Evolutionary conservation across 92 coral and sea anemone genomes (phyloP), one percentile per base, ranked within the genome.

Genomic region (Heteractis magnifica): DNA sequence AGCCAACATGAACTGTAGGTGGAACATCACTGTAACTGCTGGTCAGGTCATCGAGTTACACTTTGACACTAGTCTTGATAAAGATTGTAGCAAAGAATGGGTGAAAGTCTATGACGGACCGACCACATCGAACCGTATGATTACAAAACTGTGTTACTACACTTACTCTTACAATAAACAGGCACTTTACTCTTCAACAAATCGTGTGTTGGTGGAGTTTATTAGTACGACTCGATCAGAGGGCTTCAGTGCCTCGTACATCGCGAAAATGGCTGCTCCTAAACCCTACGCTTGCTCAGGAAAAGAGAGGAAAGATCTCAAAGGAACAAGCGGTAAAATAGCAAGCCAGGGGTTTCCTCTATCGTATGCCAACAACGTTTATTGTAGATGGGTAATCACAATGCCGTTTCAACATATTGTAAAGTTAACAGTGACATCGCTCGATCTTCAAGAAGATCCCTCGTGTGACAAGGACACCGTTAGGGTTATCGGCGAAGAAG

Each of bases 21-120:
- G 92, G 92, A 86, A 89, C 58, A 86, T 89, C 59, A 85, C 89
- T 12, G 89, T 80, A 1, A 71, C 86, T 50, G 76, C 53, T 6
- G 89, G 87, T 65, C 77, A 79, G 73, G 70, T 85, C 6, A 53
- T 89, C 4, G 75, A 77, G 50, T 77, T 89, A 0, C 71, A 55
- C 5, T 71, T 86, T 50, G 51, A 15, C 76, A 12, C 55, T 0
- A 60, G 60, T 16, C 34, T 8, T 5, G 70, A 34, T 14, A 7
- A 55, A 14, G 11, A 21, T 0, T 89, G 89, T 58, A 16, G 58
- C 10, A 49, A 72, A 7, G 84, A 83, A 23, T 89, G 65, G 65
- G 77, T 80, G 6, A 74, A 71, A 12, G 71, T 89, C 23, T 89
- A 62, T 72, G 89, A 89, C 73, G 80, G 77, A 19, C 14, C 89